Evolutionary conservation across 2,113 vertebrate species (phyloP).

Genomic region (Rhynchopsitta pachyrhyncha): DNA sequence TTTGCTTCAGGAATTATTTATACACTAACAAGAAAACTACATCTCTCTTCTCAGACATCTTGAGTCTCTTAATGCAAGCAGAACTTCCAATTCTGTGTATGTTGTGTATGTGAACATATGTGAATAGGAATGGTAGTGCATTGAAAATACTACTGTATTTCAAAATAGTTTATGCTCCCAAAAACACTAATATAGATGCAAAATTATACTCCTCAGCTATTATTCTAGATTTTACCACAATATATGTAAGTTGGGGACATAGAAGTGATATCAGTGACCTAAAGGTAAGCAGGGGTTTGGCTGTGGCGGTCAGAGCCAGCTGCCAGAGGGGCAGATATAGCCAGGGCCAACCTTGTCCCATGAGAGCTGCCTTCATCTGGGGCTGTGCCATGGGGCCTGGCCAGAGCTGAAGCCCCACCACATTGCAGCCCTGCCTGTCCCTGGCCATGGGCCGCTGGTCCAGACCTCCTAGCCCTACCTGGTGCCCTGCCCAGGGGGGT

Average conservation of each 20-base stretch:
- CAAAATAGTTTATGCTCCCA: not conserved
- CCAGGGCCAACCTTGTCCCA: not conserved
- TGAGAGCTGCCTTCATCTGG: not conserved
- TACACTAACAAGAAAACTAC: conserved; percentile 1
- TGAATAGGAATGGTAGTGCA: not conserved
- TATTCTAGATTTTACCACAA: not conserved
- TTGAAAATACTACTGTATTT: not conserved
- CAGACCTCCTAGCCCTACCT: rapidly evolving
- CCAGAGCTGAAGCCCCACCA: not conserved
- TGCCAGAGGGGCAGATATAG: not conserved
- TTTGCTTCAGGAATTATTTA: conserved; percentile 45
- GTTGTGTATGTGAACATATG: not conserved
- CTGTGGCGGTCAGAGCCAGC: not conserved
- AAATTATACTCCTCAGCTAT: not conserved
- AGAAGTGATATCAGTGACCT: not conserved
- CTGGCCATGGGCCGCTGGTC: not conserved
- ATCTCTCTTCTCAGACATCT: not conserved
- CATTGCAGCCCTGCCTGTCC: not conserved
- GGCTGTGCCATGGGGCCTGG: not conserved
- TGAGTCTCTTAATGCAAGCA: not conserved
- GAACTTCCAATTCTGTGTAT: not conserved
- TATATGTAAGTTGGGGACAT: not conserved
- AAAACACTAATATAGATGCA: not conserved
- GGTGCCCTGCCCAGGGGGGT: rapidly evolving
- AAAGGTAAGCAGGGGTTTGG: not conserved